A percentile compares a stretch with the other conserved stretches of the same genome.
Conservation (phyloP, 2,888 invertebrate species). For the Candidula unifasciata region DNA sequence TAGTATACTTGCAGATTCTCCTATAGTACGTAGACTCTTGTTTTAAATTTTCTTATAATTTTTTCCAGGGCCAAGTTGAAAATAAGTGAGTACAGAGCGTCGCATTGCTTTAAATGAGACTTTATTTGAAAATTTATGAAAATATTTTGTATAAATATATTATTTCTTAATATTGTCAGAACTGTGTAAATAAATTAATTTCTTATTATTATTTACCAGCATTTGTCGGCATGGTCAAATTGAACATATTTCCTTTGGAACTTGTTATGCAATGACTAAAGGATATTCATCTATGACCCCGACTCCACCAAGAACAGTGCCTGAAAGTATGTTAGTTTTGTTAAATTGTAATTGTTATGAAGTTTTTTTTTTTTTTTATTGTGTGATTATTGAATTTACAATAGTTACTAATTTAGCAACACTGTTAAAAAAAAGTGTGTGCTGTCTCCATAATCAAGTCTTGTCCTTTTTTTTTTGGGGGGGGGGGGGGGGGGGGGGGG, state of each 20-base stretch:
- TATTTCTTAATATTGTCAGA: not conserved
- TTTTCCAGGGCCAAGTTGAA: no score
- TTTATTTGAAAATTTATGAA: not conserved
- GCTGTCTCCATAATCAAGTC: no score
- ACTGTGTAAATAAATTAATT: not conserved
- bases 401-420: no score
- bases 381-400: not conserved
- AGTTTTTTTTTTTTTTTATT: not conserved
- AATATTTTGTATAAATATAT: not conserved
- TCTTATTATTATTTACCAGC: constrained; percentile 4
- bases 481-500: no score
- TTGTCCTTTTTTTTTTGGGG: no score
- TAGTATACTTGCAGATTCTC: no score
- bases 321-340: constrained; percentile 10
- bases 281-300: not conserved
- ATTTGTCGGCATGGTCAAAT: constrained; percentile 46
- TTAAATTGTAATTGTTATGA: not conserved
- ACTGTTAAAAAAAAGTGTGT: no score
- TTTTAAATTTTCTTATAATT: no score
- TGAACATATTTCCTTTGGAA: constrained; percentile 38
- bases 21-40: no score
- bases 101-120: no score
- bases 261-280: not conserved
- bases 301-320: not conserved
- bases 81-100: no score